Evolutionary conservation across 1,140 invertebrate genomes (phyloP), one percentile per base, ranked within the genome.

Genomic region (Panulirus ornatus): DNA sequence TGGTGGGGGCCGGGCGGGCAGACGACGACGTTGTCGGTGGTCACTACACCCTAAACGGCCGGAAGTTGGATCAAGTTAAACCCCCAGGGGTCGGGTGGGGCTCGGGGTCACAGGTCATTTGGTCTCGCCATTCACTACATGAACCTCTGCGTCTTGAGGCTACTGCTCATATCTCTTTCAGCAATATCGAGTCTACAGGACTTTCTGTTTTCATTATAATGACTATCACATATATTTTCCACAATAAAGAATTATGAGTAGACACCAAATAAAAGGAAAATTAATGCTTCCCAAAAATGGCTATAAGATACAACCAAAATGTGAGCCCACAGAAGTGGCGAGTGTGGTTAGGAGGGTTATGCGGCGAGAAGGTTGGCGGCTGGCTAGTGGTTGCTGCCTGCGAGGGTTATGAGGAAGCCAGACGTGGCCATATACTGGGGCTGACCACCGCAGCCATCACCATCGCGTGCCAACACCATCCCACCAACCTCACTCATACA

Each of bases 31-130:
- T n/a, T n/a, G 78, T 30, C 42, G 54, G 58, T 84, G 81, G 58
- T 84, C 58, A 70, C 54, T 42, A 38, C 58, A 54, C 42, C 16
- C 81, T 84, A 84, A 66, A 84, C 58, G 81, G n/a, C 58, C 81
- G 58, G 81, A 84, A 84, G 81, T 84, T 6, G 81, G 81, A 84
- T 84, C 81, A 84, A 84, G 81, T 84, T 84, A 84, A 84, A 84
- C 42, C 81, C 47, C 36, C 14, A 70, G 19, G 54, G 81, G 27
- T 42, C 36, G 3, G 63, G 58, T 11, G 63, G 58, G 27, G 34
- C 11, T 27, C 22, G 27, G 58, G 42, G 42, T 30, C 38, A 16
- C 0, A 47, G 30, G 14, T 34, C 30, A 40, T 19, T 75, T 40
- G 36, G 36, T 0, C 63, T 5, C 34, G 71, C 40, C 36, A 75